phyloP scores from a whole-genome alignment of 2,797 vertebrate species.

The Philypnodon macrostomus region DNA sequence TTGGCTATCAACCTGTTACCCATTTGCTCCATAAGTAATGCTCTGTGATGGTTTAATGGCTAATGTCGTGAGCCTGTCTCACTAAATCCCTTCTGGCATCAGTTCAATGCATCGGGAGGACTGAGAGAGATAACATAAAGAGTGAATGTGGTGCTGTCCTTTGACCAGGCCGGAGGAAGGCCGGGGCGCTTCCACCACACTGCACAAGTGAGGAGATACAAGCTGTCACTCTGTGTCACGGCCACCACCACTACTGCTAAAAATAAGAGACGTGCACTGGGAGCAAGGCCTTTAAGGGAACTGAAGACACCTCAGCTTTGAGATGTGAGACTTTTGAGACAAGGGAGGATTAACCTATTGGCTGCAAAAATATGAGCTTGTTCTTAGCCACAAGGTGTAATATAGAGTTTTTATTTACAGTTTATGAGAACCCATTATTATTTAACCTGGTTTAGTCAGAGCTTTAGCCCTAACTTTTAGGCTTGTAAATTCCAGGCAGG shows the following conservation, averaged over 20 bases:
- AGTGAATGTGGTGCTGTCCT: slow-evolving; percentile 19
- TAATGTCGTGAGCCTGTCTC: slow-evolving; percentile 8
- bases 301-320: background rate
- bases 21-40: slow-evolving; percentile 19
- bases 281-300: background rate
- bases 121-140: slow-evolving; percentile 5
- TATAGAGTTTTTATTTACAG: too few relatives aligned
- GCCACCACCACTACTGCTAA: background rate
- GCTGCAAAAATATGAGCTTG: too few relatives aligned
- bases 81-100: slow-evolving; percentile 21
- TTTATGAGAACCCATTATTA: too few relatives aligned
- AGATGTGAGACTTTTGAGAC: background rate
- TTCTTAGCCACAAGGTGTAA: too few relatives aligned
- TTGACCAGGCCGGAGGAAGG: slow-evolving; percentile 22
- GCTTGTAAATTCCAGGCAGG: too few relatives aligned
- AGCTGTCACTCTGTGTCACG: slow-evolving; percentile 31
- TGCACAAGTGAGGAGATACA: slow-evolving; percentile 32
- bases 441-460: too few relatives aligned
- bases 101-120: slow-evolving; percentile 33
- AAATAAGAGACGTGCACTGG: slow-evolving; percentile 1
- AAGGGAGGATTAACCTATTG: too few relatives aligned
- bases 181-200: slow-evolving; percentile 30
- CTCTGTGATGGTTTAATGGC: slow-evolving; percentile 43
- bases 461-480: too few relatives aligned
- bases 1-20: too few relatives aligned